Percentiles rank a stretch among this genome's conserved stretches.
Conservation (phyloP, 2,888 invertebrate genomes). For the Peribatodes rhomboidaria region DNA sequence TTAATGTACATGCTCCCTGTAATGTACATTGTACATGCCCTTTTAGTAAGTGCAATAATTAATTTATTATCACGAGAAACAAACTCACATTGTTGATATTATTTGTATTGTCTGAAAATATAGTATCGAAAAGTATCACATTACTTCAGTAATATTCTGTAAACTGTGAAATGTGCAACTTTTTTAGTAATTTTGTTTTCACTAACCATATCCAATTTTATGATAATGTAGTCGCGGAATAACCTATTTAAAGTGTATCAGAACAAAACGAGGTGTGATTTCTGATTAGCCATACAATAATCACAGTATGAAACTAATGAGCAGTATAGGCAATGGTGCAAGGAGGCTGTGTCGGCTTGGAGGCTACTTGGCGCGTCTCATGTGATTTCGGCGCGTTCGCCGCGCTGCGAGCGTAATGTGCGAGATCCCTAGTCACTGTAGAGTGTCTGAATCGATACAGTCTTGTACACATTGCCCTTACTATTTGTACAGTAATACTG, state of each 20-base stretch:
- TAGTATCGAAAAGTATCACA: conserved; percentile 50
- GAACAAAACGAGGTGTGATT: conserved; percentile 62
- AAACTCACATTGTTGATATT: conserved; percentile 51
- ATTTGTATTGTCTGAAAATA: conserved; percentile 44
- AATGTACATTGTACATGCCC: too few relatives aligned
- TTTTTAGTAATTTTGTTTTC: conserved; percentile 60
- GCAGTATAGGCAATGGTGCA: conserved; percentile 33
- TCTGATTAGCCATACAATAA: conserved; percentile 57
- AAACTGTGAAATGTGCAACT: conserved; percentile 56
- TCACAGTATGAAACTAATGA: conserved; percentile 17
- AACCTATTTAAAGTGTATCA: conserved; percentile 56
- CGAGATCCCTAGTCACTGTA: conserved; percentile 22
- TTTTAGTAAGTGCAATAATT: conserved; percentile 46
- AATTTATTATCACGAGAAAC: conserved; percentile 49
- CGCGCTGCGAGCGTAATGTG: conserved; percentile 32
- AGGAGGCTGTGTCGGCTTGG: conserved; percentile 1
- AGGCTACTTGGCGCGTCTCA: conserved; percentile 5
- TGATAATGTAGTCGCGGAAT: conserved; percentile 67
- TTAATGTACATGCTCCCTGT: too few relatives aligned
- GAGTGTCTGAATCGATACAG: not conserved
- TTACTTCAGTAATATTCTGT: conserved; percentile 49
- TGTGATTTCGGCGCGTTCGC: conserved; percentile 30
- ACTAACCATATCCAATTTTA: conserved; percentile 71
- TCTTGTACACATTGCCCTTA: conserved; percentile 12
- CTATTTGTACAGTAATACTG: conserved; percentile 37